Percentiles rank a stretch among this genome's conserved stretches.
phyloP scores from a whole-genome alignment of 2,888 invertebrate species.

The Pammene fasciana region DNA sequence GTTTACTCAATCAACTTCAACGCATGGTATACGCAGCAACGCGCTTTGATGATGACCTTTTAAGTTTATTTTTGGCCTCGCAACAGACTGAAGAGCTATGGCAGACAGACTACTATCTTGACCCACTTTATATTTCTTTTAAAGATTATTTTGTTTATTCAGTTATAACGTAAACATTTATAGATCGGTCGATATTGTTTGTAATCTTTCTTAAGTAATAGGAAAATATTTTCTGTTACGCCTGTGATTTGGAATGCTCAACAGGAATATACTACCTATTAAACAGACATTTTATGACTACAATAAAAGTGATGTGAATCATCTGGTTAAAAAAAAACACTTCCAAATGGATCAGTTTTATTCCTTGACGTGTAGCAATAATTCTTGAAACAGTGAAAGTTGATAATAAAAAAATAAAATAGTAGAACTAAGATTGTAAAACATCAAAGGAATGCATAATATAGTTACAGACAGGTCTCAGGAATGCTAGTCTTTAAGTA shows the following conservation, averaged over 20 bases:
- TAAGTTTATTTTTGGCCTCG: slow-evolving; percentile 71
- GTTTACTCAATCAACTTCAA: slow-evolving; percentile 74
- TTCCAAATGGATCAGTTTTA: slow-evolving; percentile 14
- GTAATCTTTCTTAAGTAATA: slow-evolving; percentile 7
- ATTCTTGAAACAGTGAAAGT: slow-evolving; percentile 15
- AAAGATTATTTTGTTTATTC: slow-evolving; percentile 39
- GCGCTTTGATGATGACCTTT: slow-evolving; percentile 72
- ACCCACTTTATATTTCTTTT: slow-evolving; percentile 59
- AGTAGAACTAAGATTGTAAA: slow-evolving; percentile 27
- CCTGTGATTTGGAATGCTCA: neutral
- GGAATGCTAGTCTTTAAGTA: slow-evolving; percentile 35
- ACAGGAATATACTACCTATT: slow-evolving; percentile 4
- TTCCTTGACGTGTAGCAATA: slow-evolving; percentile 6
- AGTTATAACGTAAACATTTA: slow-evolving; percentile 48
- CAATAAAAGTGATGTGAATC: slow-evolving; percentile 25
- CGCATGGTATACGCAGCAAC: slow-evolving; percentile 66
- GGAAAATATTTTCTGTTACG: slow-evolving; percentile 6
- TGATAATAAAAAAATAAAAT: slow-evolving; percentile 21
- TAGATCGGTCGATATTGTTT: slow-evolving; percentile 19
- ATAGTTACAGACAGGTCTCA: slow-evolving; percentile 29
- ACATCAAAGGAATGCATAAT: slow-evolving; percentile 32
- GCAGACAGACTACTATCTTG: slow-evolving; percentile 62
- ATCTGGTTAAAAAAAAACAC: slow-evolving; percentile 16
- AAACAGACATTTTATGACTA: slow-evolving; percentile 20
- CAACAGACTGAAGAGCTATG: slow-evolving; percentile 60